Evolutionary conservation across 1,140 invertebrate genomes (phyloP).

Genomic region (Temnothorax nylanderi): DNA sequence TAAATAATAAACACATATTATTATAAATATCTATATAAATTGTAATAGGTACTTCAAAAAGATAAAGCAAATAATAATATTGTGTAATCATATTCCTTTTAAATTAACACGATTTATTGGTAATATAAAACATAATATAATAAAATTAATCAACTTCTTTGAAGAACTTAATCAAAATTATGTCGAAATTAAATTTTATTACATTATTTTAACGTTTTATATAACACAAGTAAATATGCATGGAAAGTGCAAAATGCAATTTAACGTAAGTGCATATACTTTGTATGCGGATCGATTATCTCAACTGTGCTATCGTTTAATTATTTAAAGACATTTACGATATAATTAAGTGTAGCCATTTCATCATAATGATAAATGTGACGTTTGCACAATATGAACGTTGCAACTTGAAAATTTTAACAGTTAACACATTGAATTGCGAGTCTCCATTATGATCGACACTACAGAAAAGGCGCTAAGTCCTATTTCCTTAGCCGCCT

Average conservation of each 20-base stretch:
- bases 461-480: not conserved
- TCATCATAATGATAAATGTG: not conserved
- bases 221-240: not conserved
- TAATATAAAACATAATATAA: too few relatives aligned
- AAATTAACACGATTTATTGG: too few relatives aligned
- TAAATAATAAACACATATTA: too few relatives aligned
- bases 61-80: too few relatives aligned
- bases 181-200: too few relatives aligned
- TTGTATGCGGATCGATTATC: not conserved
- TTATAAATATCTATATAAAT: too few relatives aligned
- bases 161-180: too few relatives aligned
- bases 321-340: not conserved
- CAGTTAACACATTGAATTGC: not conserved
- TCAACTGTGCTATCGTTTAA: not conserved
- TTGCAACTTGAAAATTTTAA: not conserved
- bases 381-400: not conserved
- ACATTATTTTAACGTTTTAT: too few relatives aligned
- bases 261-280: not conserved
- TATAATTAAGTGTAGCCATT: not conserved
- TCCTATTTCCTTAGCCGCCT: not conserved
- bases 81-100: too few relatives aligned
- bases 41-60: too few relatives aligned
- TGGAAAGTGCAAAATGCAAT: not conserved
- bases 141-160: too few relatives aligned
- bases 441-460: not conserved